Evolutionary conservation across 2,113 vertebrate species (phyloP), one percentile per base, ranked within the genome.

Genomic region (Sinocyclocheilus anshuiensis): DNA sequence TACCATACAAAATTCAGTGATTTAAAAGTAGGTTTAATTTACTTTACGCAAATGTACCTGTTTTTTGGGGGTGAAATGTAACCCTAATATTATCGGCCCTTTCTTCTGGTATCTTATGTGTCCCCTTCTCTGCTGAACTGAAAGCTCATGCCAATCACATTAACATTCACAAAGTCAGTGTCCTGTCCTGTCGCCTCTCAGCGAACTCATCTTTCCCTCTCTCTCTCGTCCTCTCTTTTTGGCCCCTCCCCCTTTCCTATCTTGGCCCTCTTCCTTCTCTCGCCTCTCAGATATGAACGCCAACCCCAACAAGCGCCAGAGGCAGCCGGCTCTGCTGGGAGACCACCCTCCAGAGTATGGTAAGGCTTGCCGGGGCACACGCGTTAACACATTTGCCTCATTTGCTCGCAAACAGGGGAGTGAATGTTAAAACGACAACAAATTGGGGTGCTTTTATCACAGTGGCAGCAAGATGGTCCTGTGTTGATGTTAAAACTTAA

Each of bases 321-420:
- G 97, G 86, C 96, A 97, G 92, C 97, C 96, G 65, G 96, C 97
- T 71, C 95, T 97, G 61, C 93, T 97, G 6, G 97, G 96, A 91
- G 96, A 97, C 84, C 96, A 97, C 88, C 96, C 96, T 4, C 95
- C 96, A 55, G 97, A 97, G 92, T 97, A 96, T 77, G 96, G 96
- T 91, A 93, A 92, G 89, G 42, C 86, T 77, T 50, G 48, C 77
- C 42, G 59, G 57, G 84, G 83, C 29, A 86, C 85, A 86, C 55
- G 82, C 13, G 50, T 20, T 48, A 50, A 65, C 72, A 71, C 86
- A 81, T 48, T 72, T 57, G 45, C 67, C 76, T 69, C 69, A 45
- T 55, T 79, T 42, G 77, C 33, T 81, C 39, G n/a, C 77, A 80
- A 79, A 55, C 26, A 42, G 77, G 85, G 87, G 82, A 77, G 67